Conservation (phyloP, 2,113 vertebrate genomes). For the Dasyprocta punctata region DNA sequence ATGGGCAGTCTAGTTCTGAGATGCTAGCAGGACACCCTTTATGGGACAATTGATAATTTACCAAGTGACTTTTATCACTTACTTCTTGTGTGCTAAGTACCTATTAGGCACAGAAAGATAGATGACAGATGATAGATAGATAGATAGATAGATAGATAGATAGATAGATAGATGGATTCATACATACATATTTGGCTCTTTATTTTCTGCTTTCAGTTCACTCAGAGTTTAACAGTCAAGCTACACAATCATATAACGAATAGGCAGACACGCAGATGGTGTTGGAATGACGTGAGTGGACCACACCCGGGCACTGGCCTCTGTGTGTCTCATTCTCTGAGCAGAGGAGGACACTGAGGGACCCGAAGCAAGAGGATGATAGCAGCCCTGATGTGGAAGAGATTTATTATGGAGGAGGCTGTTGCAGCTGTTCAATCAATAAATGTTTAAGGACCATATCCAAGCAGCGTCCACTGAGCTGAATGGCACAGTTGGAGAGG, state of each 20-base stretch:
- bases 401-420: neutral
- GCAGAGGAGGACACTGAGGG: neutral
- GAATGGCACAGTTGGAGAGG: neutral
- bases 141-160: neutral
- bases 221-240: neutral
- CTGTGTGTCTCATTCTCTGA: neutral
- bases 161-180: neutral
- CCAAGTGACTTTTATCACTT: conserved; percentile 18
- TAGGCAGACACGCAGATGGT: neutral
- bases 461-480: neutral
- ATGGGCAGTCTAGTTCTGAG: neutral
- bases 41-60: neutral
- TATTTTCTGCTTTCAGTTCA: neutral
- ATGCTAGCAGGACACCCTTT: neutral
- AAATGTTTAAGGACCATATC: neutral
- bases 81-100: neutral
- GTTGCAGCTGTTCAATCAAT: neutral
- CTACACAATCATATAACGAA: neutral
- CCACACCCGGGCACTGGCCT: neutral
- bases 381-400: neutral
- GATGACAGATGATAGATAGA: neutral
- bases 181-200: neutral
- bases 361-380: neutral
- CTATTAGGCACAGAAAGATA: neutral
- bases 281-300: neutral